phyloP scores from a whole-genome alignment of 2,113 vertebrate species.

The Vicugna pacos region DNA sequence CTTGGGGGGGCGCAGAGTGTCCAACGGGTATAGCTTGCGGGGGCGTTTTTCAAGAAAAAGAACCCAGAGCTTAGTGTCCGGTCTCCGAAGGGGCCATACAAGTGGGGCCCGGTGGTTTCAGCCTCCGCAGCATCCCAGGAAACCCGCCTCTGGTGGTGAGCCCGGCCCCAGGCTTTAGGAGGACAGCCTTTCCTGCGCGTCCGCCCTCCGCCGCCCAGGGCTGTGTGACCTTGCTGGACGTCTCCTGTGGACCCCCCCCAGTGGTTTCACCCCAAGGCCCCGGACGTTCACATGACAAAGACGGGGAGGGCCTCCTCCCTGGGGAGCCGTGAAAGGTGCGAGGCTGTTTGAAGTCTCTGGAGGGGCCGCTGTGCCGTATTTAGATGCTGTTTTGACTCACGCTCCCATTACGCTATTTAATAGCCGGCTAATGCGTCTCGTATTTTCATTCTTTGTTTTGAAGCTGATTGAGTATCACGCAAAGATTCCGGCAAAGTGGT shows the following conservation, averaged over 20 bases:
- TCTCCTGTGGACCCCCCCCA: too few relatives aligned
- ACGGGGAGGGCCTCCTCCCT: background rate
- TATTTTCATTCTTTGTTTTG: conserved; percentile 33
- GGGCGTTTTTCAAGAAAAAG: background rate
- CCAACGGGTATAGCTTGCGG: fast-evolving
- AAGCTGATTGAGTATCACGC: background rate
- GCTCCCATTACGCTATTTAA: background rate
- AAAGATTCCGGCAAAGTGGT: background rate
- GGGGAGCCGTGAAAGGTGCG: background rate
- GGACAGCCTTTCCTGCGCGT: background rate
- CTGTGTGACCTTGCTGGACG: background rate
- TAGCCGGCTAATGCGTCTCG: background rate
- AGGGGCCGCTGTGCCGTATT: background rate
- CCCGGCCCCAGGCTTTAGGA: background rate
- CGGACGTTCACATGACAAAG: fast-evolving
- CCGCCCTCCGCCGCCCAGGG: background rate
- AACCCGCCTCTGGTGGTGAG: background rate
- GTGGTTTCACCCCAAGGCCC: background rate
- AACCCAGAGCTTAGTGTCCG: background rate
- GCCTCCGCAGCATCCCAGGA: fast-evolving
- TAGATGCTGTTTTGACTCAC: background rate
- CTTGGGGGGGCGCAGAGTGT: background rate
- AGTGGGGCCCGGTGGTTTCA: background rate
- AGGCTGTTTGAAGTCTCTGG: background rate
- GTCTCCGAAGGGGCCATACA: background rate